Conservation (phyloP, 1,140 invertebrate genomes). For the Microvelia longipes region DNA sequence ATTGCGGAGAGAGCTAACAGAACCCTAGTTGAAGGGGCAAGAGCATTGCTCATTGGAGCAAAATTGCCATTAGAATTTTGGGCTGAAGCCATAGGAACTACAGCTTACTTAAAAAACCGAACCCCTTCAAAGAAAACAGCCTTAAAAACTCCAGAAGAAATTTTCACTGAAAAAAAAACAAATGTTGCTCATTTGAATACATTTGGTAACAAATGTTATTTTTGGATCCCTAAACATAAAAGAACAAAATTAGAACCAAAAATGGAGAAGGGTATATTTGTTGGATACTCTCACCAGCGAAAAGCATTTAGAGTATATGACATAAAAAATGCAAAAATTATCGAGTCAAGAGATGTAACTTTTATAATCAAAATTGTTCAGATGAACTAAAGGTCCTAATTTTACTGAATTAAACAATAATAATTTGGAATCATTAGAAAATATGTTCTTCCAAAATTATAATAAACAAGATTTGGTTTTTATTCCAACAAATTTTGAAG, state of each 20-base stretch:
- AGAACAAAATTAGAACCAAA: constrained; percentile 9
- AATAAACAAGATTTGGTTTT: too few relatives aligned
- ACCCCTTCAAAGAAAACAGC: constrained; percentile 13
- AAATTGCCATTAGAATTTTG: constrained; percentile 21
- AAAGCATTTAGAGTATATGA: background rate
- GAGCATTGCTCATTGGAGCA: constrained; percentile 21
- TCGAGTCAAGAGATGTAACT: background rate
- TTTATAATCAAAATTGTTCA: too few relatives aligned
- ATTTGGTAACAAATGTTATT: constrained; percentile 26
- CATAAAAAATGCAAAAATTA: background rate
- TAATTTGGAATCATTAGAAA: too few relatives aligned
- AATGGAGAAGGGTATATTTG: background rate
- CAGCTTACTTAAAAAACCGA: constrained; percentile 23
- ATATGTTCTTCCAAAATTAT: too few relatives aligned
- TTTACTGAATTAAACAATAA: too few relatives aligned
- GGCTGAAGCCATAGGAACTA: constrained; percentile 23
- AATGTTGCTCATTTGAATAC: constrained; percentile 23
- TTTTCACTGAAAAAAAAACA: constrained; percentile 23
- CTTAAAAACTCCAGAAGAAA: constrained; percentile 22
- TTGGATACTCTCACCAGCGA: background rate
- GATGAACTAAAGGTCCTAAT: too few relatives aligned
- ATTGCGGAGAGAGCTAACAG: constrained; percentile 28
- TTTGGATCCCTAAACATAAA: constrained; percentile 18
- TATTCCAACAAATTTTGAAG: too few relatives aligned
- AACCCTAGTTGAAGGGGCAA: constrained; percentile 25